phyloP scores from a whole-genome alignment of 2,888 invertebrate species.

The Mactromeris polynyma region DNA sequence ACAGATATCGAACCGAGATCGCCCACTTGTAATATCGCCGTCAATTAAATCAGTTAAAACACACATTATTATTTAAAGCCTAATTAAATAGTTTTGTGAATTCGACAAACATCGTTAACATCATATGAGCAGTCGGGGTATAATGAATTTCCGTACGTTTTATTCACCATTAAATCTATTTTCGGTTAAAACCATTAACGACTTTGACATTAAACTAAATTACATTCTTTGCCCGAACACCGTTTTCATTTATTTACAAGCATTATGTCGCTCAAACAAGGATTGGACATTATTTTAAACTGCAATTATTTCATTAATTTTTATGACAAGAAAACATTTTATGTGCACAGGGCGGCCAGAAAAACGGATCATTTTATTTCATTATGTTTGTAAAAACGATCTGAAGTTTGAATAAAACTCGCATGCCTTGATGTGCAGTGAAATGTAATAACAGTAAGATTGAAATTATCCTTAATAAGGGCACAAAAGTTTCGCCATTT shows the following conservation, averaged over 20 bases:
- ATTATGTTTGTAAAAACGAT: slow-evolving; percentile 4
- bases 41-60: background rate
- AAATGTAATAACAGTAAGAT: background rate
- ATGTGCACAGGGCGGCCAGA: slow-evolving; percentile 7
- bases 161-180: slow-evolving; percentile 32
- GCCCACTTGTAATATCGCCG: slow-evolving; percentile 1
- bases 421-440: background rate
- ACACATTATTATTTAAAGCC: slow-evolving; percentile 9
- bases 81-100: slow-evolving; percentile 28
- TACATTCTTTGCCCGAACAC: slow-evolving; percentile 29
- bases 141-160: slow-evolving; percentile 28
- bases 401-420: background rate
- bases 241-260: slow-evolving; percentile 21
- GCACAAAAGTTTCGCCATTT: background rate
- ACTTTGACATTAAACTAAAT: slow-evolving; percentile 21
- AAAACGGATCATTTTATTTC: background rate
- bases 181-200: slow-evolving; percentile 26
- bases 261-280: background rate
- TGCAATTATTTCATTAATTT: slow-evolving; percentile 24
- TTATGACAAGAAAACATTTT: slow-evolving; percentile 23
- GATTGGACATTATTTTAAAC: slow-evolving; percentile 17
- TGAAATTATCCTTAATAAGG: background rate
- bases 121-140: slow-evolving; percentile 16
- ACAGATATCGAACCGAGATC: background rate
- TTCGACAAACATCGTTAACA: slow-evolving; percentile 29